Percentiles rank a stretch among this genome's conserved stretches.
These are phyloP conservation scores for Epistrophe grossulariae DNA, from an alignment of 2,888 invertebrate genomes.

Conservation along the genomic window DNA sequence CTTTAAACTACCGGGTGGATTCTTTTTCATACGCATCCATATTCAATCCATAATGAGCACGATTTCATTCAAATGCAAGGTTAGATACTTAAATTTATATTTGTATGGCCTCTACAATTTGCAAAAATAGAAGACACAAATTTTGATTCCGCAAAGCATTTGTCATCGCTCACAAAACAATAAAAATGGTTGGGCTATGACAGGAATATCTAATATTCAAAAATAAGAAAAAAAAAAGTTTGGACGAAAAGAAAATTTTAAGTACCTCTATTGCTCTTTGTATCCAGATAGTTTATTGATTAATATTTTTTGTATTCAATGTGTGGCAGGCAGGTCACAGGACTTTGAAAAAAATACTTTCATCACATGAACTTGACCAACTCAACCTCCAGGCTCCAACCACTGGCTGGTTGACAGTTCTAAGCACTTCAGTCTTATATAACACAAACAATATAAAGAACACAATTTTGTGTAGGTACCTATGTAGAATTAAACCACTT, in stretches of 20 bases:
- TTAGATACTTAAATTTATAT: conserved; percentile 25
- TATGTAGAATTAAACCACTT: not conserved
- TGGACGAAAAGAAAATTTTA: not conserved
- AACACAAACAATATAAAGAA: conserved; percentile 12
- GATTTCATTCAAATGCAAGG: conserved; percentile 37
- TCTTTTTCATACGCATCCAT: not conserved
- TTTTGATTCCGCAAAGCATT: conserved; percentile 13
- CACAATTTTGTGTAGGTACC: conserved; percentile 3
- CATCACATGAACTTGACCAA: conserved; percentile 41
- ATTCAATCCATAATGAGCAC: not conserved
- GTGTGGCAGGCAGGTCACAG: not conserved
- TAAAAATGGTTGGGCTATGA: not conserved
- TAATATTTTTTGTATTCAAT: not conserved
- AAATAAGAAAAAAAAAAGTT: not conserved
- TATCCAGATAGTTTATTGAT: conserved; percentile 19
- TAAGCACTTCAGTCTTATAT: conserved; percentile 18
- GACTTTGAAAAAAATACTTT: conserved; percentile 8
- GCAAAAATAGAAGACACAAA: conserved; percentile 16
- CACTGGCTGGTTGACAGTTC: conserved; percentile 25
- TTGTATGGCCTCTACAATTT: conserved; percentile 25
- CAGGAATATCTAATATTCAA: conserved; percentile 22
- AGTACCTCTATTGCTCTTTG: not conserved
- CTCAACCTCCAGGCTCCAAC: conserved; percentile 10
- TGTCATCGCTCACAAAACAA: not conserved
- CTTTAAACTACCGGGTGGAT: not conserved